These are phyloP conservation scores for Phenganax stokvisi DNA, from an alignment of 92 coral and sea anemone genomes.

Conservation along the genomic window DNA sequence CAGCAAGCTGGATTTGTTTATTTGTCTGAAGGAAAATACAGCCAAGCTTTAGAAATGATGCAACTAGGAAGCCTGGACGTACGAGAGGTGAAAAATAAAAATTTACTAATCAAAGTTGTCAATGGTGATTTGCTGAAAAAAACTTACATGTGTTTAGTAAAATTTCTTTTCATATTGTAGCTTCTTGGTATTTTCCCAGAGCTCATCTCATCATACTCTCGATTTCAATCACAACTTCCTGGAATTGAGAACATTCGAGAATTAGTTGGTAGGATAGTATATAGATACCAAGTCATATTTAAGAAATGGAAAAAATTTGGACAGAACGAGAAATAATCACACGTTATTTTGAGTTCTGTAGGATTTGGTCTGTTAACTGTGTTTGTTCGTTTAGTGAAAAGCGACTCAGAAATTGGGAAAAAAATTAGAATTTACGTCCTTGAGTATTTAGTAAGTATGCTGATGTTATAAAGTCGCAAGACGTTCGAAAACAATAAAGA, in stretches of 20 bases:
- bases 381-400: conserved; percentile 1
- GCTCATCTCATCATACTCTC: conserved; percentile 70
- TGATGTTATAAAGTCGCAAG: background rate
- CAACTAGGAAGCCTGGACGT: conserved; percentile 85
- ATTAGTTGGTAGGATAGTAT: background rate
- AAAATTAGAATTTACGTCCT: background rate
- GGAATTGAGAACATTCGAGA: conserved; percentile 61
- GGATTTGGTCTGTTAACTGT: background rate
- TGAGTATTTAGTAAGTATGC: conserved; percentile 24
- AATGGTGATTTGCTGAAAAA: background rate
- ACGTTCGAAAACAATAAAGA: too few relatives aligned
- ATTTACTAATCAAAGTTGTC: background rate
- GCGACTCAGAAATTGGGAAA: conserved; percentile 11
- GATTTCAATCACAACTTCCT: conserved; percentile 70
- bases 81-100: conserved; percentile 63
- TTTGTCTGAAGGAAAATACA: conserved; percentile 69
- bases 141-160: background rate
- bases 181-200: conserved; percentile 71
- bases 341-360: too few relatives aligned
- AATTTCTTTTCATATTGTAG: conserved; percentile 35
- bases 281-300: too few relatives aligned
- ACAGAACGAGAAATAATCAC: too few relatives aligned
- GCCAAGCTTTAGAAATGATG: conserved; percentile 75
- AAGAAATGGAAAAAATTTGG: too few relatives aligned
- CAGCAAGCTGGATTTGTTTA: conserved; percentile 92